A percentile compares a stretch with the other conserved stretches of the same genome.
These are phyloP conservation scores for Gallinago solitaria DNA, from an alignment of 2,797 vertebrate species.

Conservation along the genomic window DNA sequence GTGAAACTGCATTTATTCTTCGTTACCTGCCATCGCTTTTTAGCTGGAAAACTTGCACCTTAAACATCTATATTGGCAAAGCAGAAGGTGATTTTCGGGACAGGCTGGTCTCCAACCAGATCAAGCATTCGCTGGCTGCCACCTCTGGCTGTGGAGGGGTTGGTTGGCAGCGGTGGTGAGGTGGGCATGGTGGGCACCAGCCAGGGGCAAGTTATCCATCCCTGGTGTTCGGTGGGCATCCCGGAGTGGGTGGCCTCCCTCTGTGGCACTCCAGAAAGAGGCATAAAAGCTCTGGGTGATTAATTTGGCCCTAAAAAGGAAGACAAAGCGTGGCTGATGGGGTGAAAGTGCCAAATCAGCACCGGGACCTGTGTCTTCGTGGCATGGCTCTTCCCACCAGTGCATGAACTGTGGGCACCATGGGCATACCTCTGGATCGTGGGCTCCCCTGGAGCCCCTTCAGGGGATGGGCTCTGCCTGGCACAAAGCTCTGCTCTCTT, in stretches of 20 bases:
- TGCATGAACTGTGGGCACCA: neutral
- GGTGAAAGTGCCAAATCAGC: neutral
- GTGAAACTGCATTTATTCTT: neutral
- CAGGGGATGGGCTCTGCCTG: neutral
- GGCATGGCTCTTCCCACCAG: accelerated
- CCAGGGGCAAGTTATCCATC: neutral
- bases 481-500: neutral
- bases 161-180: accelerated
- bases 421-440: accelerated
- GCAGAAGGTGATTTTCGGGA: neutral
- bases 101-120: neutral
- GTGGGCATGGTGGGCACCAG: neutral
- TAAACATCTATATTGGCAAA: neutral
- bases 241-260: neutral
- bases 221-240: neutral
- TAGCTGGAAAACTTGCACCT: neutral
- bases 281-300: neutral
- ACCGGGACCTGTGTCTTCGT: neutral
- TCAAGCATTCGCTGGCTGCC: neutral
- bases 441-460: neutral
- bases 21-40: neutral
- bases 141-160: neutral
- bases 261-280: neutral
- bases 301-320: slow-evolving; percentile 10
- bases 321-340: neutral